phyloP scores from a whole-genome alignment of 2,888 invertebrate species.

The Ochropleura plecta region DNA sequence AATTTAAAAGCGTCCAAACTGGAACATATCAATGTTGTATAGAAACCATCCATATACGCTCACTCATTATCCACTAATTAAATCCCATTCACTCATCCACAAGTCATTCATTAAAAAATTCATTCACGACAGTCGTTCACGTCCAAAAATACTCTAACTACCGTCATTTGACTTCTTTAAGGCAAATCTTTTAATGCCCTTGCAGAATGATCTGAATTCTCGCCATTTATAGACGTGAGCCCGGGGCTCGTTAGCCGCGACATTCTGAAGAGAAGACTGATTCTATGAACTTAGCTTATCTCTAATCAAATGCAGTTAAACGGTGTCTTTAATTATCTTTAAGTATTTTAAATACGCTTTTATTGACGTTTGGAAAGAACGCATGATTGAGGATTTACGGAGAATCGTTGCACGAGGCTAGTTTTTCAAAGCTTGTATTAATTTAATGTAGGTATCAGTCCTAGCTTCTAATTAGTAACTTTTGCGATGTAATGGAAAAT shows the following conservation, averaged over 20 bases:
- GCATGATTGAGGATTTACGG: not conserved
- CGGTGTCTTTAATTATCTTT: constrained; percentile 38
- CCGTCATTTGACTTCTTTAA: constrained; percentile 22
- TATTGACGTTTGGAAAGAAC: constrained; percentile 2
- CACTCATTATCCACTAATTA: constrained; percentile 38
- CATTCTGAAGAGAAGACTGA: constrained; percentile 14
- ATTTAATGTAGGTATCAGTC: too few relatives aligned
- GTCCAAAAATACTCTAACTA: constrained; percentile 31
- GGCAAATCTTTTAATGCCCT: constrained; percentile 16
- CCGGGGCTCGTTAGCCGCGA: constrained; percentile 7
- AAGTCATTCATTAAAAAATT: constrained; percentile 43
- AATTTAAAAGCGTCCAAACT: not conserved
- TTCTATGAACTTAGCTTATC: constrained; percentile 43
- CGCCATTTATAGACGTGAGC: constrained; percentile 7
- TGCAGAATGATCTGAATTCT: not conserved
- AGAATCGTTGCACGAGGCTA: not conserved
- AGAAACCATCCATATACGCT: constrained; percentile 10
- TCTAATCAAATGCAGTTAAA: constrained; percentile 26
- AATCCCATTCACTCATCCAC: constrained; percentile 11
- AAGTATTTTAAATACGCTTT: constrained; percentile 16
- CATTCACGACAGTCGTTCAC: constrained; percentile 5
- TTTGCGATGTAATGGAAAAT: too few relatives aligned
- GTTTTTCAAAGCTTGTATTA: not conserved
- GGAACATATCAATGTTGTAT: not conserved
- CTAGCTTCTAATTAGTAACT: too few relatives aligned